A percentile compares a stretch with the other conserved stretches of the same genome.
phyloP scores from a whole-genome alignment of 2,113 vertebrate species.

The Verasper variegatus region DNA sequence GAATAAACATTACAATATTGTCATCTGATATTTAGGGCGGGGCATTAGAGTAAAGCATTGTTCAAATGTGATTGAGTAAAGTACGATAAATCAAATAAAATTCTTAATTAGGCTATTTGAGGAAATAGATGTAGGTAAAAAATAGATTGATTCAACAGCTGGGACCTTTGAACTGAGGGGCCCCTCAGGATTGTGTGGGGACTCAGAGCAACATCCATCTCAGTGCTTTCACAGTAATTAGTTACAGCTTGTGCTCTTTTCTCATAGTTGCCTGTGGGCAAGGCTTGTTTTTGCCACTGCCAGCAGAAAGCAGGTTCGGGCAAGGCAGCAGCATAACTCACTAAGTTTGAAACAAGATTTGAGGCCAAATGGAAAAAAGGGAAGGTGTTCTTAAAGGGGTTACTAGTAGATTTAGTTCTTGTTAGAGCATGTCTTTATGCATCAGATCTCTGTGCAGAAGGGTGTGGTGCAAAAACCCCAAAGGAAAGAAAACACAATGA shows the following conservation, averaged over 20 bases:
- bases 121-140: not conserved
- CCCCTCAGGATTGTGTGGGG: not conserved
- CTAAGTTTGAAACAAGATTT: slow-evolving; percentile 33
- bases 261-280: slow-evolving; percentile 46
- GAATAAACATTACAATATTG: no score
- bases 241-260: slow-evolving; percentile 11
- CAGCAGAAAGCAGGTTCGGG: slow-evolving; percentile 59
- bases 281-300: slow-evolving; percentile 43
- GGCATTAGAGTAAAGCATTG: no score
- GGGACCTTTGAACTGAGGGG: not conserved
- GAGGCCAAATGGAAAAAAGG: slow-evolving; percentile 27
- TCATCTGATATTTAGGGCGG: no score
- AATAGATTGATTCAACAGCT: not conserved
- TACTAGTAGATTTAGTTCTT: slow-evolving; percentile 22
- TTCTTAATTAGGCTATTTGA: no score
- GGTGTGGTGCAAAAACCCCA: not conserved
- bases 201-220: not conserved
- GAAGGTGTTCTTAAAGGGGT: slow-evolving; percentile 4
- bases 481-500: slow-evolving; percentile 1
- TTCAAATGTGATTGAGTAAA: no score
- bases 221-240: slow-evolving; percentile 10
- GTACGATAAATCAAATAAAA: no score
- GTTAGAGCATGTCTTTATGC: slow-evolving; percentile 45
- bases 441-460: not conserved
- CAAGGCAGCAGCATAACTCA: slow-evolving; percentile 50